Percentiles rank a stretch among this genome's conserved stretches.
These are phyloP conservation scores for Diadema setosum DNA, from an alignment of 35 echinoderm and acorn worm species.

Conservation along the genomic window DNA sequence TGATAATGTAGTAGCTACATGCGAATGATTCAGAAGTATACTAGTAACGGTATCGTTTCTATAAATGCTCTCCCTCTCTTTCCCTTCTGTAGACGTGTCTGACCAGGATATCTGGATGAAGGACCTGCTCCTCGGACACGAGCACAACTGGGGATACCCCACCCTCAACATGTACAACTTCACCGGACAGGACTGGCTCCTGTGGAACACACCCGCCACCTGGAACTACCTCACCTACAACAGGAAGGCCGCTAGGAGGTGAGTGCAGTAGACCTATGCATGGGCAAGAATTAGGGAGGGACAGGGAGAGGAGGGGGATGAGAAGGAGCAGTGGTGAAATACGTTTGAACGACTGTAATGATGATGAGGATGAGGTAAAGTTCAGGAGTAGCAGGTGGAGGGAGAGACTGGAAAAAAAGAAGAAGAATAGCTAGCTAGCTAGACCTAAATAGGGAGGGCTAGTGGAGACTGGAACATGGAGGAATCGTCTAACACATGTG, in stretches of 20 bases:
- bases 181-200: conserved; percentile 82
- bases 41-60: too few relatives aligned
- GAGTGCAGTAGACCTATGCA: background rate
- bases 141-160: conserved; percentile 93
- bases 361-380: too few relatives aligned
- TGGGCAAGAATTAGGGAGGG: background rate
- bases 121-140: conserved; percentile 78
- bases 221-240: conserved; percentile 98
- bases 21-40: too few relatives aligned
- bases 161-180: conserved; percentile 89
- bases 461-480: background rate
- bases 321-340: background rate
- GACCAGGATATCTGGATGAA: too few relatives aligned
- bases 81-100: too few relatives aligned
- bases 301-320: background rate
- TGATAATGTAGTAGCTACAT: too few relatives aligned
- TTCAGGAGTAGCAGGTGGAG: background rate
- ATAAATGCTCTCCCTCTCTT: too few relatives aligned
- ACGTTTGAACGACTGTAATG: too few relatives aligned
- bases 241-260: conserved; percentile 61
- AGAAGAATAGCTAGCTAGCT: too few relatives aligned
- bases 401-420: background rate
- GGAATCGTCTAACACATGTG: too few relatives aligned
- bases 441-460: background rate
- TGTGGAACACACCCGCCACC: conserved; percentile 87